phyloP scores from a whole-genome alignment of 1,140 invertebrate genomes.

The Melipona quadrifasciata region DNA sequence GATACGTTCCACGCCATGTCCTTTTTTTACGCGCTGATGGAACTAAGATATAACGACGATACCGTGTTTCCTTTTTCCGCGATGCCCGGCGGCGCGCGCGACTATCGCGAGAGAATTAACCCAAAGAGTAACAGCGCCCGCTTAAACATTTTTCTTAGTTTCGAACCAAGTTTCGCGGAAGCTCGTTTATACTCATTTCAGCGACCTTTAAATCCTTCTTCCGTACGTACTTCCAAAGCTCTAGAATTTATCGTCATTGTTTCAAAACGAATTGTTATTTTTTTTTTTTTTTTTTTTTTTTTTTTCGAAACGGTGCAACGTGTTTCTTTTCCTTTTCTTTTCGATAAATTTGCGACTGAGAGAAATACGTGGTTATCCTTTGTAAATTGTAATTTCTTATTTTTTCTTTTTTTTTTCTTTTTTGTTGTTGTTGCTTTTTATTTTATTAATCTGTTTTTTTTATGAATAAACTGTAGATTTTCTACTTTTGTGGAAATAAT shows the following conservation, averaged over 20 bases:
- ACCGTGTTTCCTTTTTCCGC: too few relatives aligned
- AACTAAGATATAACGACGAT: background rate
- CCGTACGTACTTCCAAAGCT: slow-evolving; percentile 11
- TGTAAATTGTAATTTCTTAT: background rate
- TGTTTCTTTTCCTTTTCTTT: background rate
- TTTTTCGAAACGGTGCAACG: background rate
- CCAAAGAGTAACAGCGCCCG: background rate
- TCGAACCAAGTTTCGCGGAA: slow-evolving; percentile 21
- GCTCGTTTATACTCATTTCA: slow-evolving; percentile 29
- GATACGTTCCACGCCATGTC: too few relatives aligned
- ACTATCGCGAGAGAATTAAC: background rate
- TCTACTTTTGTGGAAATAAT: too few relatives aligned
- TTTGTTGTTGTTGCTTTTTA: too few relatives aligned
- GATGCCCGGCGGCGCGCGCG: background rate
- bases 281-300: background rate
- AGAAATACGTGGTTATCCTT: background rate
- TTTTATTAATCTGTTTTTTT: too few relatives aligned
- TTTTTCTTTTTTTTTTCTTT: background rate
- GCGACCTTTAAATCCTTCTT: background rate
- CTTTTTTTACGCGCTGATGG: background rate
- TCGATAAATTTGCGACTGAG: background rate
- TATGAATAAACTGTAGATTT: too few relatives aligned
- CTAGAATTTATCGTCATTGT: slow-evolving; percentile 60
- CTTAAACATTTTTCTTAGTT: slow-evolving; percentile 1
- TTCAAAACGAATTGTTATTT: slow-evolving; percentile 3